Evolutionary conservation across 1,140 invertebrate species (phyloP).

Genomic region (Drosophila nasuta): DNA sequence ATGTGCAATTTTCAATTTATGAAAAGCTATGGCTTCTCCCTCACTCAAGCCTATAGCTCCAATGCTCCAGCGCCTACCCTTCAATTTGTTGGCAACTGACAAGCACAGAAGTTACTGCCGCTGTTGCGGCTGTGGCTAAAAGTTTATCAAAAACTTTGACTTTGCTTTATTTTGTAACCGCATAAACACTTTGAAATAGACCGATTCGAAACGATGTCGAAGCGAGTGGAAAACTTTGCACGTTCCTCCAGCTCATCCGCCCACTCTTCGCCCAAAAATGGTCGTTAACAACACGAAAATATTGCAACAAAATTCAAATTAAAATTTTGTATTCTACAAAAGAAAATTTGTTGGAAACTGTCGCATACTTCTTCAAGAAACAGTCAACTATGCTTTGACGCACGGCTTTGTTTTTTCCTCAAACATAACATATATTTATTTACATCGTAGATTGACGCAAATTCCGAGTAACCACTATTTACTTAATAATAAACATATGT

Average conservation of each 20-base stretch:
- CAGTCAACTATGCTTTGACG: neutral
- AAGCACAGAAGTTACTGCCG: slow-evolving; percentile 71
- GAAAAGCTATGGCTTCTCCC: slow-evolving; percentile 46
- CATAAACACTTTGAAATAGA: slow-evolving; percentile 83
- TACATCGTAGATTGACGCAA: neutral
- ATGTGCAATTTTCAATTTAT: slow-evolving; percentile 81
- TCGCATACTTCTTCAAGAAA: slow-evolving; percentile 31
- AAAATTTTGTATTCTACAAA: slow-evolving; percentile 60
- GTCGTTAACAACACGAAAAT: slow-evolving; percentile 73
- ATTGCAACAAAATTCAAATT: slow-evolving; percentile 73
- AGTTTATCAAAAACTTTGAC: slow-evolving; percentile 79
- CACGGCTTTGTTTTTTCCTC: neutral
- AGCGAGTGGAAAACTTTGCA: slow-evolving; percentile 58
- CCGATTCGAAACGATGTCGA: slow-evolving; percentile 54
- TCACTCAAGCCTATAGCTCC: neutral
- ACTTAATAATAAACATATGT: too few relatives aligned
- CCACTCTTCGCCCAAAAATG: slow-evolving; percentile 43
- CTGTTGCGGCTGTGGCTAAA: slow-evolving; percentile 61
- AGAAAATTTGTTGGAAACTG: slow-evolving; percentile 42
- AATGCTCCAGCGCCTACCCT: neutral
- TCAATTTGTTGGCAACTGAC: slow-evolving; percentile 52
- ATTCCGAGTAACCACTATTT: neutral
- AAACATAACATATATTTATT: neutral
- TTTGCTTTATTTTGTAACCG: slow-evolving; percentile 81
- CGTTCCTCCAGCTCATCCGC: neutral